Percentiles rank a stretch among this genome's conserved stretches.
Evolutionary conservation across 2,888 invertebrate genomes (phyloP).

Genomic region (Catocala sponsa): DNA sequence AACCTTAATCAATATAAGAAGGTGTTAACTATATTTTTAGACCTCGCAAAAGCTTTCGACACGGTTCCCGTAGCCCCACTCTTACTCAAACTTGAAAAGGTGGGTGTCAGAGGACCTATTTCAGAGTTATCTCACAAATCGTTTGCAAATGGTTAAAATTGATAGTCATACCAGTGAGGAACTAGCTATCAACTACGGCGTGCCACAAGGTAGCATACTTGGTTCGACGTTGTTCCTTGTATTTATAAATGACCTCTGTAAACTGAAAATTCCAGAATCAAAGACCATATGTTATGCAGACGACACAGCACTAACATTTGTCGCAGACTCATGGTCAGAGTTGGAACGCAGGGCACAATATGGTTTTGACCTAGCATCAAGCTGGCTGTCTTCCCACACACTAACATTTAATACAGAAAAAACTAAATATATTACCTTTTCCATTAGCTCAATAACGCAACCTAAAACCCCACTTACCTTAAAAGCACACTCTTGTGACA

Average conservation of each 20-base stretch:
- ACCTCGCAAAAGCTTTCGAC: conserved; percentile 7
- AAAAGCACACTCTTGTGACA: conserved; percentile 12
- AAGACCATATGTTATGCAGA: conserved; percentile 19
- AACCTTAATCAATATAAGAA: conserved; percentile 9
- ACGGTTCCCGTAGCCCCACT: conserved; percentile 8
- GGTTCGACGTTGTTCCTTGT: conserved; percentile 19
- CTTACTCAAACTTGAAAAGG: conserved; percentile 15
- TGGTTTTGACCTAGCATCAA: conserved; percentile 9
- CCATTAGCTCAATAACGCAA: conserved; percentile 8
- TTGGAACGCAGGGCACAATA: conserved; percentile 5
- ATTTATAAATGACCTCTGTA: conserved; percentile 17
- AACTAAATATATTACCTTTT: conserved; percentile 19
- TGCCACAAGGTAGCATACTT: conserved; percentile 27
- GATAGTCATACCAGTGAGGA: conserved; percentile 5
- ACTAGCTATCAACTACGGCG: conserved; percentile 11
- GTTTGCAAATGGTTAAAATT: conserved; percentile 12
- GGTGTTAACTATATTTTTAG: conserved; percentile 5
- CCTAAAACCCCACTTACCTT: conserved; percentile 9
- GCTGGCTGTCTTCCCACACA: conserved; percentile 13
- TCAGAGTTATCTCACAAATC: too few species aligned
- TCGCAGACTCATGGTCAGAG: conserved; percentile 14
- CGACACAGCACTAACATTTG: conserved; percentile 19
- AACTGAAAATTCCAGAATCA: conserved; percentile 9
- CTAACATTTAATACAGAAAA: conserved; percentile 19
- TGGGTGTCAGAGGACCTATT: conserved; percentile 16